Evolutionary conservation across 2,797 vertebrate species (phyloP).

Genomic region (Sebastes steindachneri): DNA sequence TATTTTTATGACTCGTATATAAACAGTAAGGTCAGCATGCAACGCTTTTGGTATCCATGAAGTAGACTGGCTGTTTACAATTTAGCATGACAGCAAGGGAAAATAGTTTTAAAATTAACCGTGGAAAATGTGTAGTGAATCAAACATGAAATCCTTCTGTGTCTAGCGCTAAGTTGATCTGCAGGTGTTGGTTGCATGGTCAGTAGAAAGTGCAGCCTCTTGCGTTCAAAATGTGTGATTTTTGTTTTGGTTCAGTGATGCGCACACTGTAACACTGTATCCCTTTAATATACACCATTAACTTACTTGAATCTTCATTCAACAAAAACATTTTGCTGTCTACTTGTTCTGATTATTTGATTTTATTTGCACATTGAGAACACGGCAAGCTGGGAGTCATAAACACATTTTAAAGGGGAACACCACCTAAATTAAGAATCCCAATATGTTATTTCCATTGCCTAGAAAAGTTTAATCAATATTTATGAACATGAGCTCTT

Average conservation of each 20-base stretch:
- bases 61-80: slow-evolving; percentile 32
- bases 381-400: not conserved
- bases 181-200: not conserved
- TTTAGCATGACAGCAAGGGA: slow-evolving; percentile 6
- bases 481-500: no score
- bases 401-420: not conserved
- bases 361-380: not conserved
- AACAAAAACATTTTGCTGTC: not conserved
- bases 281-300: not conserved
- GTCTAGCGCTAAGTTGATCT: not conserved
- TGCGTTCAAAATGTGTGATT: not conserved
- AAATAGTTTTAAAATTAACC: slow-evolving; percentile 23
- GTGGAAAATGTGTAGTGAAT: slow-evolving; percentile 11
- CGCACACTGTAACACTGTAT: not conserved
- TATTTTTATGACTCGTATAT: slow-evolving; percentile 33
- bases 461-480: no score
- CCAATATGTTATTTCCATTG: no score
- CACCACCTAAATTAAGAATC: no score
- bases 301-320: not conserved
- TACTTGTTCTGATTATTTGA: not conserved
- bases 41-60: slow-evolving; percentile 14
- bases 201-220: not conserved
- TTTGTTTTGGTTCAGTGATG: not conserved
- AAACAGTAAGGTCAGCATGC: slow-evolving; percentile 36
- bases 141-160: slow-evolving; percentile 2